Conservation (phyloP, 2,113 vertebrate genomes). For the Xenopus laevis region DNA sequence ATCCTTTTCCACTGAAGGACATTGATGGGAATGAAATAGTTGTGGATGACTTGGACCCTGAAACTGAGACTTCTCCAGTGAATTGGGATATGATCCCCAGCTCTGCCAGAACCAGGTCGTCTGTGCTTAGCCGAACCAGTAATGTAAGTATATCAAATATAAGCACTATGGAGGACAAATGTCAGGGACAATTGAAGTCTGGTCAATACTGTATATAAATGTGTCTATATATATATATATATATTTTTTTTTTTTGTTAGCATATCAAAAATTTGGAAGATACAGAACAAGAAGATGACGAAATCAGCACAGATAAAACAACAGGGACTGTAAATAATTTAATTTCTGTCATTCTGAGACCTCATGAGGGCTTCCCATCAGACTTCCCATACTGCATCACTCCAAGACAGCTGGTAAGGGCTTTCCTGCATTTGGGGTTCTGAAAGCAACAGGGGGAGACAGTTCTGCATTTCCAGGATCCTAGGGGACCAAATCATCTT, state of each 20-base stretch:
- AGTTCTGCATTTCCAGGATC: too few species aligned
- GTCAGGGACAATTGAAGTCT: too few species aligned
- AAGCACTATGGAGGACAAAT: too few species aligned
- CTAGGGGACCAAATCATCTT: too few species aligned
- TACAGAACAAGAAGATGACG: slow-evolving; percentile 11
- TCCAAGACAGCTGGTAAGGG: slow-evolving; percentile 80
- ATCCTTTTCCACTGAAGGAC: slow-evolving; percentile 71
- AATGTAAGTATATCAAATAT: slow-evolving; percentile 58
- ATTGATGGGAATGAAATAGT: slow-evolving; percentile 60
- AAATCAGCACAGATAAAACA: slow-evolving; percentile 22
- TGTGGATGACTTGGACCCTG: neutral
- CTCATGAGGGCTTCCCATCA: slow-evolving; percentile 70
- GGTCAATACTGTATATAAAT: too few species aligned
- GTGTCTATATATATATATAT: too few species aligned
- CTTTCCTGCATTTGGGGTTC: neutral
- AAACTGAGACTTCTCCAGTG: slow-evolving; percentile 22
- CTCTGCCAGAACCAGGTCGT: slow-evolving; percentile 48
- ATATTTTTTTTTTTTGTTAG: slow-evolving; percentile 4
- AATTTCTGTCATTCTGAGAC: slow-evolving; percentile 68
- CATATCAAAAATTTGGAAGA: slow-evolving; percentile 28
- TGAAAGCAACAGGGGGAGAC: too few species aligned
- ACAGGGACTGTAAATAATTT: slow-evolving; percentile 52
- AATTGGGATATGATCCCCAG: slow-evolving; percentile 45
- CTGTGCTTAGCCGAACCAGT: slow-evolving; percentile 35
- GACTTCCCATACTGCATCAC: slow-evolving; percentile 75